These are phyloP conservation scores for Porites lutea DNA, from an alignment of 64 coral and sea anemone species.

Conservation along the genomic window DNA sequence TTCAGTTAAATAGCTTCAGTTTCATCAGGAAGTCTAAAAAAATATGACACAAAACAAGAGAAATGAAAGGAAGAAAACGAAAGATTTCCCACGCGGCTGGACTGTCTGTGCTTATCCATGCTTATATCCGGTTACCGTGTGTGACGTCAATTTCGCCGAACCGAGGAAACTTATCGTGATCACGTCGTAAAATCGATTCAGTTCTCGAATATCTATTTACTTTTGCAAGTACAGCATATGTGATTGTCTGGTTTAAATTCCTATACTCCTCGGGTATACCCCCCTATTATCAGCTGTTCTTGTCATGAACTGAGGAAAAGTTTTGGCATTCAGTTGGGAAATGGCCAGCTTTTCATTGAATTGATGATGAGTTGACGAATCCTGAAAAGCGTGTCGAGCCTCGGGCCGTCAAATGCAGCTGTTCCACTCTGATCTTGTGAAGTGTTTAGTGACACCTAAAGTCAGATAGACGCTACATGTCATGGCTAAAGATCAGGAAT, in stretches of 20 bases:
- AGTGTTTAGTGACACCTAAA: background rate
- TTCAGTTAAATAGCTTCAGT: too few relatives aligned
- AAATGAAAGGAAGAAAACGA: too few relatives aligned
- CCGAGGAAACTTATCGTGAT: constrained; percentile 20
- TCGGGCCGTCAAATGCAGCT: background rate
- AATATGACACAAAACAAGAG: too few relatives aligned
- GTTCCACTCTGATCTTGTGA: background rate
- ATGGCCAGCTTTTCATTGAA: background rate
- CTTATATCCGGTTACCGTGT: background rate
- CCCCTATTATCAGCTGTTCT: background rate
- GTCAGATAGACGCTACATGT: constrained; percentile 2
- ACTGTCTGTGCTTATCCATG: background rate
- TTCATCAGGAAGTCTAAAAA: too few relatives aligned
- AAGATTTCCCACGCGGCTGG: too few relatives aligned
- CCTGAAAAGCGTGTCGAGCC: background rate
- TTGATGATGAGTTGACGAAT: background rate
- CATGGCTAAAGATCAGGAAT: constrained; percentile 91
- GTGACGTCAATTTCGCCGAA: constrained; percentile 43
- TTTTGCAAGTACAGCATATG: background rate
- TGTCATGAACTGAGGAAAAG: background rate
- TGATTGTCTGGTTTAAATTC: constrained; percentile 24
- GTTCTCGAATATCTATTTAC: constrained; percentile 41
- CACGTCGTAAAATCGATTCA: constrained; percentile 27
- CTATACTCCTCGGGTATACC: background rate
- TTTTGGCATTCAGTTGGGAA: background rate